Evolutionary conservation across 2,797 vertebrate genomes (phyloP).

Genomic region (Gastrophryne carolinensis): DNA sequence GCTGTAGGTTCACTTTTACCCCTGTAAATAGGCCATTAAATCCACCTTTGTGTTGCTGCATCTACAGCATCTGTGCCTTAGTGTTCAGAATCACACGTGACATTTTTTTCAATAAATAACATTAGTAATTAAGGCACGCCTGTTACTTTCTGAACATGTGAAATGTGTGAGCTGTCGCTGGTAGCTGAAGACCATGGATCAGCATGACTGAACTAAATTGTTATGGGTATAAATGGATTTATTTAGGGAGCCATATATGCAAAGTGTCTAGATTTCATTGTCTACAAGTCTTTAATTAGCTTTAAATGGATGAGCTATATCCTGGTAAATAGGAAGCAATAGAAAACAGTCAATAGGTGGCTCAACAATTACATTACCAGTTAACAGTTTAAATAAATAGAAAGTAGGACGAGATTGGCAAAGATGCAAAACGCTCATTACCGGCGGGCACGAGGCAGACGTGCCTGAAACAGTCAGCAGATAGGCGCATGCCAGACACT

Average conservation of each 20-base stretch:
- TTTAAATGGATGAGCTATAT: constrained; percentile 23
- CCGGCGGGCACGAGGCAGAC: not conserved
- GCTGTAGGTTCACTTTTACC: too few species aligned
- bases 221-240: not conserved
- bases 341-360: constrained; percentile 36
- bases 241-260: not conserved
- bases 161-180: too few species aligned
- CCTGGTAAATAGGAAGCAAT: constrained; percentile 25
- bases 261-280: not conserved
- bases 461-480: not conserved
- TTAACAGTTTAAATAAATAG: constrained; percentile 31
- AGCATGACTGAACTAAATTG: too few species aligned
- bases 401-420: constrained; percentile 3
- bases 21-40: too few species aligned
- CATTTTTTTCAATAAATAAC: too few species aligned
- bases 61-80: too few species aligned
- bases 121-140: too few species aligned
- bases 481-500: not conserved
- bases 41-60: too few species aligned
- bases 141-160: too few species aligned
- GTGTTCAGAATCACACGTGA: too few species aligned
- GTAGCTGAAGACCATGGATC: too few species aligned
- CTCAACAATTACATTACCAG: too few species aligned
- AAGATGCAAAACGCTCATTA: constrained; percentile 5
- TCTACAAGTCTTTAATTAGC: constrained; percentile 34